Evolutionary conservation across 2,113 vertebrate species (phyloP).

Genomic region (Lipotes vexillifer): DNA sequence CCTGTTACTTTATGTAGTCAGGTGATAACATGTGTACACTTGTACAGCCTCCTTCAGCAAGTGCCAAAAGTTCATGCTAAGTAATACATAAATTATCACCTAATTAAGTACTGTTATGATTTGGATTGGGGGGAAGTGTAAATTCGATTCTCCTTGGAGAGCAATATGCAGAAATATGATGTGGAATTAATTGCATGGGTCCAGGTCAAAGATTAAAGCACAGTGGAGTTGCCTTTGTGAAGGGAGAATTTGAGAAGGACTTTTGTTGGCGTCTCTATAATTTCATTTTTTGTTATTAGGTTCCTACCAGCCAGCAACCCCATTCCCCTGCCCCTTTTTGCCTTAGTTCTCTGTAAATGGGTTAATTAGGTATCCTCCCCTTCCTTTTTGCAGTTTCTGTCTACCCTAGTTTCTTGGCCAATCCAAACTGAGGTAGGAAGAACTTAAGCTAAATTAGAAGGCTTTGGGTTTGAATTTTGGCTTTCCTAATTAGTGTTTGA

Average conservation of each 20-base stretch:
- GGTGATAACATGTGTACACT: slow-evolving; percentile 83
- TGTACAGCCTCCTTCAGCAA: slow-evolving; percentile 75
- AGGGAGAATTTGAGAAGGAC: slow-evolving; percentile 61
- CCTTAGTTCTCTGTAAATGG: background rate
- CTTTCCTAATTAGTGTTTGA: background rate
- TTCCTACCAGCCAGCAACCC: background rate
- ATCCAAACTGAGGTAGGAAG: background rate
- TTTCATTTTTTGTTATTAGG: slow-evolving; percentile 7
- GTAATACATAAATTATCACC: slow-evolving; percentile 88
- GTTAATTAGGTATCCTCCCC: background rate
- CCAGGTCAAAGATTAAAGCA: slow-evolving; percentile 80
- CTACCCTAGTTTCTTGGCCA: background rate
- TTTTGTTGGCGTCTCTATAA: slow-evolving; percentile 49
- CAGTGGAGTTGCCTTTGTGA: slow-evolving; percentile 57
- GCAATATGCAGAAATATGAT: slow-evolving; percentile 83
- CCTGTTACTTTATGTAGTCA: slow-evolving; percentile 78
- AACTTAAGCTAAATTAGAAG: background rate
- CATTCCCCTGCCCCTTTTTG: background rate
- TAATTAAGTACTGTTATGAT: slow-evolving; percentile 85
- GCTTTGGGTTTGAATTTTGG: background rate
- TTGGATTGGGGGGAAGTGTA: slow-evolving; percentile 79
- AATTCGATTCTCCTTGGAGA: slow-evolving; percentile 86
- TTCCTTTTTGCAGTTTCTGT: background rate
- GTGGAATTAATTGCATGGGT: slow-evolving; percentile 82
- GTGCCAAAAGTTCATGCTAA: slow-evolving; percentile 84